Conservation (phyloP, 2,888 invertebrate species). For the Griposia aprilina region DNA sequence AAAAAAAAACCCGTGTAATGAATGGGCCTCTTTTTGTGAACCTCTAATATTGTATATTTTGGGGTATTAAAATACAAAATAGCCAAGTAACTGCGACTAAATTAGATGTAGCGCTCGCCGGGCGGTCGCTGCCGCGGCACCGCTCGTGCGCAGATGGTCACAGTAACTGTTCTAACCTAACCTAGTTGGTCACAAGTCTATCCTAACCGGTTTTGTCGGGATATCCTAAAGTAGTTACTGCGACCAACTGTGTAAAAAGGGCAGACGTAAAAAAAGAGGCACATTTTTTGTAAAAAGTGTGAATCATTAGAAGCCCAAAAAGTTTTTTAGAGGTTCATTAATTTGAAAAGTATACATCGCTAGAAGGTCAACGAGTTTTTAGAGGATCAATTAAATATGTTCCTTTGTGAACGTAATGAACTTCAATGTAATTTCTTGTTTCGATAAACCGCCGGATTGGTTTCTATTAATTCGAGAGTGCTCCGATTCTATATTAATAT, state of each 20-base stretch:
- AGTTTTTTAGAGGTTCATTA: background rate
- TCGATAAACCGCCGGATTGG: slow-evolving; percentile 9
- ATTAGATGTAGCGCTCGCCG: background rate
- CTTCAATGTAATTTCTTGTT: slow-evolving; percentile 12
- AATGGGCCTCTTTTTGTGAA: background rate
- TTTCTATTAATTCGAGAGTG: background rate
- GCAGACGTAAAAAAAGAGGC: background rate
- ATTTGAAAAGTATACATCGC: background rate
- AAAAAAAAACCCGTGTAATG: too few species aligned
- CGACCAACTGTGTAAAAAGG: background rate
- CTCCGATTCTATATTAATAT: background rate
- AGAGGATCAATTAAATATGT: background rate
- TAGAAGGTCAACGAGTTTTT: background rate
- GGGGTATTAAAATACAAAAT: background rate
- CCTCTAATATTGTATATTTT: background rate
- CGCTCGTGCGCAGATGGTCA: background rate
- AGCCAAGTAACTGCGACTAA: background rate
- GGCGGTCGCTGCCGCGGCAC: background rate
- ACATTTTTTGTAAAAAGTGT: background rate
- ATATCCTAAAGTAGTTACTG: background rate
- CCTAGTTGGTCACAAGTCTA: too few species aligned
- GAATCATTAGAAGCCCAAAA: background rate
- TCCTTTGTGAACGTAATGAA: slow-evolving; percentile 7
- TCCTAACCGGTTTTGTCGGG: background rate
- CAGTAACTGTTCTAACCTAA: too few species aligned